Evolutionary conservation across 2,888 invertebrate species (phyloP).

Genomic region (Ectemnius cavifrons): DNA sequence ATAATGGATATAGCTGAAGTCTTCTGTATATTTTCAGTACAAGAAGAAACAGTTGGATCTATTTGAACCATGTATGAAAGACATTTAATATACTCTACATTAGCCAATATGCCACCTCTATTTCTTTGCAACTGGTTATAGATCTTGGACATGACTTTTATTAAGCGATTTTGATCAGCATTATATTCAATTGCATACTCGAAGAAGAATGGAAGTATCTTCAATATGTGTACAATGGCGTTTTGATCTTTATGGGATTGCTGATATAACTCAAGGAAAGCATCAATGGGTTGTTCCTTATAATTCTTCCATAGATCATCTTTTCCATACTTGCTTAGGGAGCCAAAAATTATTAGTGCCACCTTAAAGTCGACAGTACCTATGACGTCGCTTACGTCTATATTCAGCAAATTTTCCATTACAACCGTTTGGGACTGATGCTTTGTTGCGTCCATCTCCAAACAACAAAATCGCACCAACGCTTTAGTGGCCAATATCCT

Average conservation of each 20-base stretch:
- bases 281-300: constrained; percentile 61
- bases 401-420: constrained; percentile 63
- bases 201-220: constrained; percentile 68
- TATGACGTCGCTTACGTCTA: constrained; percentile 59
- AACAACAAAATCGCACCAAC: constrained; percentile 65
- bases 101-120: constrained; percentile 74
- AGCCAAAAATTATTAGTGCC: constrained; percentile 72
- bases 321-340: constrained; percentile 58
- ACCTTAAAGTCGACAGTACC: constrained; percentile 63
- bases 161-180: constrained; percentile 18
- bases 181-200: constrained; percentile 36
- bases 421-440: constrained; percentile 57
- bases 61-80: constrained; percentile 74
- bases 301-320: constrained; percentile 40
- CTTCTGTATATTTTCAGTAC: not conserved
- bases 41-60: constrained; percentile 60
- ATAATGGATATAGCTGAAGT: constrained; percentile 20
- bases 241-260: constrained; percentile 69
- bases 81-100: constrained; percentile 75
- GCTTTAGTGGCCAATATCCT: constrained; percentile 62
- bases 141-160: constrained; percentile 24
- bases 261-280: constrained; percentile 69
- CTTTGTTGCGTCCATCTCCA: constrained; percentile 50
- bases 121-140: constrained; percentile 14
- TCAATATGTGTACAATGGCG: constrained; percentile 70